These are phyloP conservation scores for Chironomus striatipennis DNA, from an alignment of 1,140 invertebrate species.

Conservation along the genomic window DNA sequence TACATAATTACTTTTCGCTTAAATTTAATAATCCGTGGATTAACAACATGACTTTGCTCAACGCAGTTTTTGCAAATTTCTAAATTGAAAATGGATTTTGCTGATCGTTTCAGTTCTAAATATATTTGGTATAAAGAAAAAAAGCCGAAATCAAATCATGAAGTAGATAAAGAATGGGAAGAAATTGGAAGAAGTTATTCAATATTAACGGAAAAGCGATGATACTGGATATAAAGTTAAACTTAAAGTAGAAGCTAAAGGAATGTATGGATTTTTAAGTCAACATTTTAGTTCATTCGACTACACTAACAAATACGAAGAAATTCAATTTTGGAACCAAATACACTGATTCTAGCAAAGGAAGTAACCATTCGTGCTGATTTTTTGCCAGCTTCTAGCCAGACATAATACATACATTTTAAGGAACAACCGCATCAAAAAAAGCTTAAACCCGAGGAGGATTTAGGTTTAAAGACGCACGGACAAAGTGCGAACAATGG, in stretches of 20 bases:
- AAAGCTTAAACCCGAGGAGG: no score
- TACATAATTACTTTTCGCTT: slow-evolving; percentile 50
- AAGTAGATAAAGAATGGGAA: slow-evolving; percentile 45
- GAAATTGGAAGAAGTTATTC: slow-evolving; percentile 47
- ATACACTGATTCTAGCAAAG: no score
- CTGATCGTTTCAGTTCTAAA: slow-evolving; percentile 45
- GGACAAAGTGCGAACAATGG: neutral
- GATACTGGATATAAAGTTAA: slow-evolving; percentile 61
- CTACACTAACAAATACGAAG: no score
- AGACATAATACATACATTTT: no score
- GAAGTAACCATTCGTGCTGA: no score
- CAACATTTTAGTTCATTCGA: no score
- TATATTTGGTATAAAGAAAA: slow-evolving; percentile 61
- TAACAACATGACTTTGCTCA: slow-evolving; percentile 52
- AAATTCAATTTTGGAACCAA: no score
- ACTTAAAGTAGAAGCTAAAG: slow-evolving; percentile 49
- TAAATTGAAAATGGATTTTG: slow-evolving; percentile 58
- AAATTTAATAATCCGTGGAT: slow-evolving; percentile 70
- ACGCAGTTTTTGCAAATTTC: slow-evolving; percentile 62
- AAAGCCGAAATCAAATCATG: slow-evolving; percentile 31
- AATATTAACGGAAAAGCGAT: slow-evolving; percentile 45
- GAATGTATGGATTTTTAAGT: no score
- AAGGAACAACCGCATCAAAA: no score
- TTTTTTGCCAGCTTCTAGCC: no score
- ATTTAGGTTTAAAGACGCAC: no score